These are phyloP conservation scores for Drosophila melanogaster DNA, from an alignment of 1,140 invertebrate genomes.

Conservation along the genomic window Release_6_plus_ISO1_MT NT_033779.5:3476501-3477000, in stretches of 20 bases:
- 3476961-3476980: background rate
- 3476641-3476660: constrained; percentile 71
- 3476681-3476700: constrained; percentile 58
- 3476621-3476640: background rate
- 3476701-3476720: constrained; percentile 63
- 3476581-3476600: constrained; percentile 45
- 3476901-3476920: constrained; percentile 49
- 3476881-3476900: constrained; percentile 49
- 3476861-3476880: constrained; percentile 28
- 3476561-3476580: constrained; percentile 65
- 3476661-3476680: constrained; percentile 51
- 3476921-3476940: constrained; percentile 5
- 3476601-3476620: constrained; percentile 7
- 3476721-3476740: constrained; percentile 4
- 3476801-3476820: constrained; percentile 56
- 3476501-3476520: constrained; percentile 17
- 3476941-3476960: constrained; percentile 46
- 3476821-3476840: constrained; percentile 75
- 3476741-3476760: constrained; percentile 14
- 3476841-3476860: constrained; percentile 29
- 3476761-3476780: constrained; percentile 8
- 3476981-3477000: background rate
- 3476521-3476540: constrained; percentile 41
- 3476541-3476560: constrained; percentile 41
- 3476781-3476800: constrained; percentile 53